Percentiles rank a stretch among this genome's conserved stretches.
Conservation (phyloP, 2,113 vertebrate species). For the Xerus inauris region DNA sequence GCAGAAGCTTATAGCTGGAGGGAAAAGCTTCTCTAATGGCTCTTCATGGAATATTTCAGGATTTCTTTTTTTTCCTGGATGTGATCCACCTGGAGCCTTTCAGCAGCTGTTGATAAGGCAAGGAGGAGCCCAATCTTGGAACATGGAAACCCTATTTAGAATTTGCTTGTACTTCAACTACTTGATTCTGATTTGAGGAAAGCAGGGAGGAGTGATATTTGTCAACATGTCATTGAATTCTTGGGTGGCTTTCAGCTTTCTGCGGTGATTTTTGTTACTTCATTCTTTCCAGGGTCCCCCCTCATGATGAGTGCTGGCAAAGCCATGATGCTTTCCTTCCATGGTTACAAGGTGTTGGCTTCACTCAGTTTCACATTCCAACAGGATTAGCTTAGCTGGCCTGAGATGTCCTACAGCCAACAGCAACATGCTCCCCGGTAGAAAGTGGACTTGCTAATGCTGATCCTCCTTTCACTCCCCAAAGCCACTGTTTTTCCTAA, state of each 20-base stretch:
- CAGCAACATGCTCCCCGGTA: neutral
- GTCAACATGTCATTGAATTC: conserved; percentile 77
- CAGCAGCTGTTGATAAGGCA: conserved; percentile 80
- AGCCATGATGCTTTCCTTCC: conserved; percentile 63
- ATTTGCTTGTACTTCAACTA: conserved; percentile 64
- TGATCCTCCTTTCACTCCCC: neutral
- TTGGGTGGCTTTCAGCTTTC: conserved; percentile 66
- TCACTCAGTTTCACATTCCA: neutral
- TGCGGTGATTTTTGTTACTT: conserved; percentile 68
- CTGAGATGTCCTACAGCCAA: neutral
- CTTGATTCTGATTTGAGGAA: conserved; percentile 73
- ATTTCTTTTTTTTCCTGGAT: conserved; percentile 67
- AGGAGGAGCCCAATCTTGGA: conserved; percentile 62
- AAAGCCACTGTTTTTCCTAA: neutral
- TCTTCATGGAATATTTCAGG: conserved; percentile 74
- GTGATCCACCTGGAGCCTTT: conserved; percentile 79
- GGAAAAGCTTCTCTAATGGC: conserved; percentile 68
- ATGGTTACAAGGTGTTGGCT: conserved; percentile 61
- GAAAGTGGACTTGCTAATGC: neutral
- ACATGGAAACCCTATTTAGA: conserved; percentile 75
- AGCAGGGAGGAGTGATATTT: conserved; percentile 79
- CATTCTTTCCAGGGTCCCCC: conserved; percentile 77
- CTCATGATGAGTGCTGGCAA: conserved; percentile 80
- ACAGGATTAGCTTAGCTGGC: conserved; percentile 54
- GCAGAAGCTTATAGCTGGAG: conserved; percentile 64